Conservation (phyloP, 2,113 vertebrate species). For the Lipophrys pholis region DNA sequence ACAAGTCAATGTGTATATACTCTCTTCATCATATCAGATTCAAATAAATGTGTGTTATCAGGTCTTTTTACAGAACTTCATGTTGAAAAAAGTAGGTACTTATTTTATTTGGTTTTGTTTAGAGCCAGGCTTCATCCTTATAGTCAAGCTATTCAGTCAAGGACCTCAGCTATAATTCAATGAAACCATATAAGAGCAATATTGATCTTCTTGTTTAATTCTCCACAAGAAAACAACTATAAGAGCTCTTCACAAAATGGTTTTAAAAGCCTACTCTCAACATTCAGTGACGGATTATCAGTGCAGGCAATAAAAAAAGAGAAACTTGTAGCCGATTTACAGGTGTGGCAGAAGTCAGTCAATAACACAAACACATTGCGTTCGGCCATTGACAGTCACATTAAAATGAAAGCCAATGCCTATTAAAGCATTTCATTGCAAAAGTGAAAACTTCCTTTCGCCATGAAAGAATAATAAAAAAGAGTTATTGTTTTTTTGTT, state of each 20-base stretch:
- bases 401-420: slow-evolving; percentile 3
- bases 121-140: too few species aligned
- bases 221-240: not conserved
- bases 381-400: not conserved
- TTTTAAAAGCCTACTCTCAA: slow-evolving; percentile 4
- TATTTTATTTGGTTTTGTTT: too few species aligned
- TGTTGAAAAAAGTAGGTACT: too few species aligned
- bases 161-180: not conserved
- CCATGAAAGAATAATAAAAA: not conserved
- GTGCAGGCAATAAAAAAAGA: slow-evolving; percentile 4
- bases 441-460: not conserved
- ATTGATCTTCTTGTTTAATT: slow-evolving; percentile 17
- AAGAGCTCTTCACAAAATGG: slow-evolving; percentile 4
- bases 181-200: not conserved
- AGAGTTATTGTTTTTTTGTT: not conserved
- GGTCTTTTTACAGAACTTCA: too few species aligned
- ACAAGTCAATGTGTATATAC: too few species aligned
- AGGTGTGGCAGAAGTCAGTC: slow-evolving; percentile 14
- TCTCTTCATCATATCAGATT: too few species aligned
- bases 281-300: not conserved
- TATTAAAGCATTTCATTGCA: not conserved
- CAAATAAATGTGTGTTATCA: too few species aligned
- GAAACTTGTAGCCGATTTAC: not conserved
- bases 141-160: not conserved
- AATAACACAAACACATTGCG: slow-evolving; percentile 9